Evolutionary conservation across 1,140 invertebrate species (phyloP), one percentile per base, ranked within the genome.

Genomic region (Chrysomallon squamiferum): DNA sequence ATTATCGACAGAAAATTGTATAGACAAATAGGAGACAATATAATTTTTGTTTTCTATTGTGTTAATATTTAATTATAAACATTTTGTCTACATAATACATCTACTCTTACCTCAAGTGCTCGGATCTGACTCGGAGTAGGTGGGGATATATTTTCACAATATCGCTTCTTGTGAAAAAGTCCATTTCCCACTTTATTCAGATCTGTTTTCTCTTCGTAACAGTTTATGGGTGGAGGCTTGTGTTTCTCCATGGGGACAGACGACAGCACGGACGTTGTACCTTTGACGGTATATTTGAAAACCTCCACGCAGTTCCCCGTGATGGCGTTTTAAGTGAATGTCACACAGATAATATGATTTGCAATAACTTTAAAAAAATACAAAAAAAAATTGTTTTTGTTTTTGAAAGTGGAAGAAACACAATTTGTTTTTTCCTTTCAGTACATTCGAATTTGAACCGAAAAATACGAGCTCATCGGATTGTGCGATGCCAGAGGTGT

Each of bases 231-330:
- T 9, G 50, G 49, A 15, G 33, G n/a, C 11, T 61, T 54, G 50
- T 11, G 64, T 49, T 30, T 60, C 62, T 29, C 66, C 62, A 49
- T 68, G 62, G 65, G 43, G 27, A 18, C 27, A 5, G 52, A 41
- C 13, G 50, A 41, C 50, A 73, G 45, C 0, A 61, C 57, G 7
- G 68, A 60, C 1, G 72, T 59, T 25, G 35, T 38, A 38, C 65
- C 45, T n/a, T 65, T 27, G 27, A 74, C 50, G n/a, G 68, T 68
- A 32, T 68, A 54, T 41, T 74, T 74, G 60, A 65, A 74, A 11
- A 74, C 33, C 52, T 74, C 72, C 38, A 74, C 49, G 43, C 68
- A 74, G 63, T 74, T 74, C 20, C 72, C 72, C 72, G 67, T 70
- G 32, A 41, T 41, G 27, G 29, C 64, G 54, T 43, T 43, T 58